Evolutionary conservation across 1,140 invertebrate species (phyloP).

Genomic region (Drosophila yakuba): DNA sequence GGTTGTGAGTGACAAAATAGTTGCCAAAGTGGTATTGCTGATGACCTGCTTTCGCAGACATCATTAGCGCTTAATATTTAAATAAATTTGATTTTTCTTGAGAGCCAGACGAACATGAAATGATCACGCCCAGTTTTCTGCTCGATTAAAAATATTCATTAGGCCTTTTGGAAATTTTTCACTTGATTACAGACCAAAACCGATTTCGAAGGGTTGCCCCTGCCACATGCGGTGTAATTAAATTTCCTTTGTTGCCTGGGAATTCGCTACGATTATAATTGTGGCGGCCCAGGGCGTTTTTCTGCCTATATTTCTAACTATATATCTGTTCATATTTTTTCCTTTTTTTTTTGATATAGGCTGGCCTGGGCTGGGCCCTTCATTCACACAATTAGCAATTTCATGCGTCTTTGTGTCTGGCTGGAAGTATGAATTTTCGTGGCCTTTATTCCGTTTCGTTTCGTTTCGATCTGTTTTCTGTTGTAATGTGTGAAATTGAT

Average conservation of each 20-base stretch:
- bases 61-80: conserved; percentile 58
- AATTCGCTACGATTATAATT: conserved; percentile 82
- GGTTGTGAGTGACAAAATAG: conserved; percentile 31
- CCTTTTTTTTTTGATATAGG: conserved; percentile 6
- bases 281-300: conserved; percentile 61
- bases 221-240: conserved; percentile 78
- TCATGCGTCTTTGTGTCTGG: conserved; percentile 69
- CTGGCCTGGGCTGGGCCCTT: conserved; percentile 51
- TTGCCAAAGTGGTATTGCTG: conserved; percentile 32
- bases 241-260: conserved; percentile 77
- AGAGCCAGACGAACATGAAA: conserved; percentile 40
- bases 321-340: conserved; percentile 15
- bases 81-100: conserved; percentile 41
- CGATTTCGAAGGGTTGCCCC: conserved; percentile 63
- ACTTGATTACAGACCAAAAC: conserved; percentile 71
- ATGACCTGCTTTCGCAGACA: conserved; percentile 62
- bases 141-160: conserved; percentile 75
- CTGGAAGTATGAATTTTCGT: conserved; percentile 23
- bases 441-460: conserved; percentile 35
- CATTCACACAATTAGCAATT: conserved; percentile 79
- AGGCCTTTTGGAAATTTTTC: conserved; percentile 67
- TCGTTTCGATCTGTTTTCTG: conserved; percentile 46
- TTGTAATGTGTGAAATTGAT: conserved; percentile 81
- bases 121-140: conserved; percentile 68
- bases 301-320: conserved; percentile 36